Conservation (phyloP, 2,797 vertebrate genomes). For the Lepus townsendii region DNA sequence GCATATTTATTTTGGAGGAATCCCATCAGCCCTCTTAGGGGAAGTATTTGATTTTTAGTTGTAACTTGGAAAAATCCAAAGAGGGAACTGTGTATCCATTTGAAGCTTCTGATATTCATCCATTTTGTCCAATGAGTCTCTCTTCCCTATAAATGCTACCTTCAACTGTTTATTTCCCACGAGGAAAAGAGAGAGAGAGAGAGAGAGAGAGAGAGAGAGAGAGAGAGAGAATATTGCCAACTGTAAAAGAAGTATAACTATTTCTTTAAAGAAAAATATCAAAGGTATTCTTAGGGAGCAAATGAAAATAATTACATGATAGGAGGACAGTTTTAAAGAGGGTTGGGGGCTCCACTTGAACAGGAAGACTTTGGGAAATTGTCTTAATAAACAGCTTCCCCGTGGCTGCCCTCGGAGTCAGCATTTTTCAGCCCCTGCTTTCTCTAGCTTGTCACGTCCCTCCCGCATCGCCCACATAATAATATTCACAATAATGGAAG, state of each 20-base stretch:
- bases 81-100: not conserved
- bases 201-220: not conserved
- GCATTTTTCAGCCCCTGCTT: constrained; percentile 25
- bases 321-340: constrained; percentile 14
- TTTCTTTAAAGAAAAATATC: constrained; percentile 61
- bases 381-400: constrained; percentile 57
- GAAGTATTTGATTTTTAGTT: constrained; percentile 60
- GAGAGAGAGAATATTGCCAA: constrained; percentile 9
- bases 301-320: constrained; percentile 42
- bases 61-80: constrained; percentile 57
- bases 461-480: not conserved
- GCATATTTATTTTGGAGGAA: constrained; percentile 50
- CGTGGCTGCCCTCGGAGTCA: not conserved
- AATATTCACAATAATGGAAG: not conserved
- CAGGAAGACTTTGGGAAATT: constrained; percentile 60
- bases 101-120: constrained; percentile 58
- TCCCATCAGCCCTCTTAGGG: not conserved
- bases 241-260: constrained; percentile 24
- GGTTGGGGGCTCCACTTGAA: constrained; percentile 11
- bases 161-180: constrained; percentile 25
- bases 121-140: constrained; percentile 25
- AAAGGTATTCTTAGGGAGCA: constrained; percentile 51
- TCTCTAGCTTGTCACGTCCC: not conserved
- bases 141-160: not conserved
- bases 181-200: not conserved